Base-by-base conservation (phyloP, 2,113 vertebrate species). In the Sinocyclocheilus rhinocerous region DNA sequence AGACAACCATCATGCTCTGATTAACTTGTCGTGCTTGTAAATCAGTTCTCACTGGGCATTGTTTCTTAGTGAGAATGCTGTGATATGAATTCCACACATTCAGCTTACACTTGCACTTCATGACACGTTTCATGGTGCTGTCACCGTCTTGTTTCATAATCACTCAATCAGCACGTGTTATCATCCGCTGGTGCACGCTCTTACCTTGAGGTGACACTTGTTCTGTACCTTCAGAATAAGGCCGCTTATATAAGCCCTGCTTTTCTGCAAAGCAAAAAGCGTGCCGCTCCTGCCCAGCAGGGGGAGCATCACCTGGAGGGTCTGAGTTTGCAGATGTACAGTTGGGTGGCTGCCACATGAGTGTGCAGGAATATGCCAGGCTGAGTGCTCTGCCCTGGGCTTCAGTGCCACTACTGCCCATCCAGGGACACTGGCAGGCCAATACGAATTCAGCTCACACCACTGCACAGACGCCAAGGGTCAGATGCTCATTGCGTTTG, bases 151-250 rank as follows among this genome's bases (percentile, higher is more conserved):
- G 26, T 61, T 29, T 82, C 61, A 67, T 24, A 76, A 82, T 81
- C 65, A 42, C 48, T 65, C 67, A 63, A 15, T 75, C 78, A 63
- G 61, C 85, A 87, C n/a, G 70, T 45, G 36, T 80, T 45, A 13
- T 80, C 36, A 39, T 61, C 78, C 13, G 2, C 55, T 24, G 6
- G 12, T 45, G 4, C 57, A 9, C 36, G 22, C 42, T 26, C 57
- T 63, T 24, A 52, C 86, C 86, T 84, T 33, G 82, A 70, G 81
- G 86, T 79, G 63, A 79, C 39, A 24, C 59, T 81, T 65, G 63
- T 52, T 69, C 82, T 80, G 39, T 84, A 73, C 55, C 81, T 63
- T 67, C 39, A 65, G 79, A 81, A 48, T 81, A 81, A 81, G 79
- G 59, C n/a, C 67, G 0, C 65, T 84, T 84, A 87, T 50, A 81